Evolutionary conservation across 2,888 invertebrate species (phyloP).

Genomic region (Lepidocyrtoides sp.): DNA sequence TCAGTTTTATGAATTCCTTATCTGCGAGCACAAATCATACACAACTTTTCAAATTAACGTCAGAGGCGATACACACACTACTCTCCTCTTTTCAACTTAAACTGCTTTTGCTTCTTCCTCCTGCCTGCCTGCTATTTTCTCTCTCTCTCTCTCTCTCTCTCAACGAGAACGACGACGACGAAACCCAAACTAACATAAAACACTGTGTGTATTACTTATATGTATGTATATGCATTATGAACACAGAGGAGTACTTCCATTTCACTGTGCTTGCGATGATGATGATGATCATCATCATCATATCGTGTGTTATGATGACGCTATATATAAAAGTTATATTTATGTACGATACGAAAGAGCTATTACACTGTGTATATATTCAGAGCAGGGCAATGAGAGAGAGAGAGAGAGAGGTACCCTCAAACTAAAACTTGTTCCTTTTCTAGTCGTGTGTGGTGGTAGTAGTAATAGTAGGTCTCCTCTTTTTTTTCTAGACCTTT

Average conservation of each 20-base stretch:
- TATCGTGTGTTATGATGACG: slow-evolving; percentile 29
- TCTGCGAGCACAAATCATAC: slow-evolving; percentile 85
- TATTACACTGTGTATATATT: slow-evolving; percentile 39
- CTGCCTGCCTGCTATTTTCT: too few relatives aligned
- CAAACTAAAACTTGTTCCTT: slow-evolving; percentile 62
- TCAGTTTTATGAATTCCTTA: slow-evolving; percentile 85
- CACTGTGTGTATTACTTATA: background rate
- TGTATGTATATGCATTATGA: slow-evolving; percentile 21
- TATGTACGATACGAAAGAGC: slow-evolving; percentile 50
- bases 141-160: slow-evolving; percentile 21
- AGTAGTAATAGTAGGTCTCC: background rate
- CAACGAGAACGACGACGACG: slow-evolving; percentile 52
- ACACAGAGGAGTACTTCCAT: slow-evolving; percentile 30
- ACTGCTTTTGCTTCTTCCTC: slow-evolving; percentile 77
- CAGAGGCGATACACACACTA: slow-evolving; percentile 84
- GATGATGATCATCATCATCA: slow-evolving; percentile 34
- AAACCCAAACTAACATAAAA: slow-evolving; percentile 61
- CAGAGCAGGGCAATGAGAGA: background rate
- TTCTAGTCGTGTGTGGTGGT: background rate
- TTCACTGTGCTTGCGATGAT: slow-evolving; percentile 15
- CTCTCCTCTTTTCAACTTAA: slow-evolving; percentile 77
- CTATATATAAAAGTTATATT: slow-evolving; percentile 56
- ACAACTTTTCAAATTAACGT: slow-evolving; percentile 86
- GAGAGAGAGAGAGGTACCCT: slow-evolving; percentile 28
- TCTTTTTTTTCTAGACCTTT: slow-evolving; percentile 68